Evolutionary conservation across 1,140 invertebrate genomes (phyloP), one percentile per base, ranked within the genome.

Genomic region (Trichogramma pretiosum): DNA sequence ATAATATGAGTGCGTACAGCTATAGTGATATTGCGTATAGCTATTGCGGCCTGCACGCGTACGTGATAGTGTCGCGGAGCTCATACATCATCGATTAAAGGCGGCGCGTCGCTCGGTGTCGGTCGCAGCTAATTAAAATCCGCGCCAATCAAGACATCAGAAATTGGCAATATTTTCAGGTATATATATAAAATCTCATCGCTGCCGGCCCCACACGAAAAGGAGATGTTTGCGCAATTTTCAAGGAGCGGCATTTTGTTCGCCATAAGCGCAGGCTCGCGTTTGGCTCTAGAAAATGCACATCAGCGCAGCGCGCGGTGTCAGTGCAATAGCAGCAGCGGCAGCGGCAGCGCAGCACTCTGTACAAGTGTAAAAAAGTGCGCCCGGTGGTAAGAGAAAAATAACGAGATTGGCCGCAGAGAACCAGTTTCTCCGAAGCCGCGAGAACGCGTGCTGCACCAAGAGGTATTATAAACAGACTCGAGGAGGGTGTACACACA

Each of bases 391-490:
- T n/a, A n/a, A 24, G n/a, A 30, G 24, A 43, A 41, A 35, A 35
- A 28, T 35, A 26, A 48, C 23, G 39, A 48, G 39, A 48, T 42
- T 42, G 32, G 39, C 21, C 34, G 16, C 33, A 52, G 50, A 56
- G 59, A 62, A 62, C 60, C 60, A 62, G 60, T 62, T 62, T 50
- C 41, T 34, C 36, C n/a, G n/a, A n/a, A n/a, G n/a, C n/a, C n/a
- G n/a, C n/a, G n/a, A n/a, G n/a, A n/a, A 22, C 30, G 30, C 34
- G 9, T 33, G 48, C 43, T 46, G 23, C 28, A 33, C 30, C 22
- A 39, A 46, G 23, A 35, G 46, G 26, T n/a, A n/a, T n/a, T n/a
- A n/a, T n/a, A n/a, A n/a, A 39, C 16, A 34, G 11, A 19, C 48
- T 18, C 28, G 41, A 46, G 34, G 48, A 53, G 54, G 51, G 49